phyloP scores from a whole-genome alignment of 2,888 invertebrate genomes.

The Schizotus pectinicornis region DNA sequence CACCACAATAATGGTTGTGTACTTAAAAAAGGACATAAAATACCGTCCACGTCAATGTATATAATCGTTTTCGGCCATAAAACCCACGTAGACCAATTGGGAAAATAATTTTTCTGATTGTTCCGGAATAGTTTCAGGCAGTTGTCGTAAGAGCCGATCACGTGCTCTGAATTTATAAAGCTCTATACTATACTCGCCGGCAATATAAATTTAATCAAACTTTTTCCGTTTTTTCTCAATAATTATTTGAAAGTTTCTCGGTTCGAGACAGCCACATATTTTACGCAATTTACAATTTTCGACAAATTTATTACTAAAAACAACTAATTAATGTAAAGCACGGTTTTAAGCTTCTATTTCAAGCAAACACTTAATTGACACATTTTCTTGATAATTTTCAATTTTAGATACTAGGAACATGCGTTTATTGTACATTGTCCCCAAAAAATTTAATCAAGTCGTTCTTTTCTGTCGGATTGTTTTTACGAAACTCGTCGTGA shows the following conservation, averaged over 20 bases:
- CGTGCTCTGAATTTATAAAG: slow-evolving; percentile 25
- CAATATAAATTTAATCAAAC: slow-evolving; percentile 17
- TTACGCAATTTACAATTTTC: neutral
- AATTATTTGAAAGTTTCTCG: too few species aligned
- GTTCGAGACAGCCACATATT: too few species aligned
- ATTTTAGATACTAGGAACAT: too few species aligned
- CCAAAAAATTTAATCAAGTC: neutral
- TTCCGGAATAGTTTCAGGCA: slow-evolving; percentile 27
- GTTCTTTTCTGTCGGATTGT: neutral
- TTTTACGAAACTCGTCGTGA: too few species aligned
- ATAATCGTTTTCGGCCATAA: slow-evolving; percentile 7
- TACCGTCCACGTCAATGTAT: neutral
- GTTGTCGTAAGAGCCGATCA: slow-evolving; percentile 23
- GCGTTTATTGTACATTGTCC: too few species aligned
- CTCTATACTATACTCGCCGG: slow-evolving; percentile 5
- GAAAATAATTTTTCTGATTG: slow-evolving; percentile 29
- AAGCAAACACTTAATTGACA: too few species aligned
- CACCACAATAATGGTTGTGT: neutral
- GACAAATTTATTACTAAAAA: neutral
- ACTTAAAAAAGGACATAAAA: neutral
- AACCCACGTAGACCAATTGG: slow-evolving; percentile 19
- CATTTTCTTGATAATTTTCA: too few species aligned
- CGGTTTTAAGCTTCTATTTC: too few species aligned
- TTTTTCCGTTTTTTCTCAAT: slow-evolving; percentile 1
- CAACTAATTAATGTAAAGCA: too few species aligned